Conservation (phyloP, 2,888 invertebrate genomes). For the Eremobia ochroleuca region DNA sequence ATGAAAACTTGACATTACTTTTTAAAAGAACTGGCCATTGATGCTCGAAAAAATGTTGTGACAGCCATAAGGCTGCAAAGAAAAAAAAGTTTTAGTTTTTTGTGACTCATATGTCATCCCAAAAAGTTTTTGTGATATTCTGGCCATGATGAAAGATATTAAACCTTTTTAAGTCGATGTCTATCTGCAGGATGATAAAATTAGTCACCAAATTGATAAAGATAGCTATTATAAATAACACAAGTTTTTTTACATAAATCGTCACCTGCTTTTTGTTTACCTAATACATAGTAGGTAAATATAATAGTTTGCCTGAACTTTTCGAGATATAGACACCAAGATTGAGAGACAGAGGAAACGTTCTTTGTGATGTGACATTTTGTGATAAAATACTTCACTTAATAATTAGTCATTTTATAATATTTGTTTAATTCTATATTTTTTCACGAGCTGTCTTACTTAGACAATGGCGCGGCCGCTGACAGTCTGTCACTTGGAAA, state of each 20-base stretch:
- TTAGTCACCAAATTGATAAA: conserved; percentile 36
- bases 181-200: conserved; percentile 49
- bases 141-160: conserved; percentile 41
- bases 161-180: conserved; percentile 44
- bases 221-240: not conserved
- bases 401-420: not conserved
- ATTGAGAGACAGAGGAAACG: conserved; percentile 8
- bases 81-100: conserved; percentile 53
- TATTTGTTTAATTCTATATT: not conserved
- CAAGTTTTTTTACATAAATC: not conserved
- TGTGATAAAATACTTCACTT: not conserved
- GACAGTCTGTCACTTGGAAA: not conserved
- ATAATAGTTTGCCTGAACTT: not conserved
- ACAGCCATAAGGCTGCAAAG: conserved; percentile 37
- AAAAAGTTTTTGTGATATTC: conserved; percentile 44
- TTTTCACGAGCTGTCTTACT: not conserved
- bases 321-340: conserved; percentile 14
- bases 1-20: conserved; percentile 54
- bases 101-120: conserved; percentile 52
- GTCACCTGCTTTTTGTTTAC: conserved; percentile 21
- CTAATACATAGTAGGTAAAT: not conserved
- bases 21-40: conserved; percentile 52
- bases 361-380: not conserved
- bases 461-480: not conserved
- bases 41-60: conserved; percentile 59